Evolutionary conservation across 2,113 vertebrate genomes (phyloP), one percentile per base, ranked within the genome.

Genomic region (Nyctibius bracteatus): DNA sequence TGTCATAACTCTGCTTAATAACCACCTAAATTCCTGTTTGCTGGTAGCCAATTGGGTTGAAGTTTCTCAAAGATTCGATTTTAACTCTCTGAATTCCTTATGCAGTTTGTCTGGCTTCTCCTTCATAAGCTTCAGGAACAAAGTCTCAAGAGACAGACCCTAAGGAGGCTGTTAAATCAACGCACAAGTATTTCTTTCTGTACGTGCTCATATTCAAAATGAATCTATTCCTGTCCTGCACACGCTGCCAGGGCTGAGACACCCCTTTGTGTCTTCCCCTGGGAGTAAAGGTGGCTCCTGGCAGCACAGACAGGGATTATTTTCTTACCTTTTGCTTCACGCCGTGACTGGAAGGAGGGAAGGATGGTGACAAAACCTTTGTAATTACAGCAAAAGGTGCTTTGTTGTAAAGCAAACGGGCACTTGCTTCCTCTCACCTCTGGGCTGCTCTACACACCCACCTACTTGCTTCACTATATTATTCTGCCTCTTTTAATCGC

Each of bases 151-250:
- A 54, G 59, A 52, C 58, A 67, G 58, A 17, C 7, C 54, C 54
- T 2, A 6, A 5, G 22, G 41, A n/a, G n/a, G 68, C 39, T 8
- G 57, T 11, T 30, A 30, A 41, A 78, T 14, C 70, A 25, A 28
- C 6, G 7, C 57, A 16, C 63, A 31, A 28, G 16, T 13, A 12
- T 35, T 55, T 37, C 65, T 27, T 51, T 13, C 59, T 35, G 10
- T 21, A n/a, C 10, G 1, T 2, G 47, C 54, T 46, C 30, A 3
- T 4, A 8, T 17, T 41, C 49, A 22, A 30, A 44, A 12, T 21
- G 1, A 47, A 43, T 9, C 5, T 16, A 5, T 9, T 14, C 1
- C 0, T 2, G n/a, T 23, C 43, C 65, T 28, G 39, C 44, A 2
- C 71, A 24, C 2, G 9, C 51, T 73, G 11, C 41, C 22, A 5